Evolutionary conservation across 2,113 vertebrate genomes (phyloP).

Genomic region (Caranx melampygus): DNA sequence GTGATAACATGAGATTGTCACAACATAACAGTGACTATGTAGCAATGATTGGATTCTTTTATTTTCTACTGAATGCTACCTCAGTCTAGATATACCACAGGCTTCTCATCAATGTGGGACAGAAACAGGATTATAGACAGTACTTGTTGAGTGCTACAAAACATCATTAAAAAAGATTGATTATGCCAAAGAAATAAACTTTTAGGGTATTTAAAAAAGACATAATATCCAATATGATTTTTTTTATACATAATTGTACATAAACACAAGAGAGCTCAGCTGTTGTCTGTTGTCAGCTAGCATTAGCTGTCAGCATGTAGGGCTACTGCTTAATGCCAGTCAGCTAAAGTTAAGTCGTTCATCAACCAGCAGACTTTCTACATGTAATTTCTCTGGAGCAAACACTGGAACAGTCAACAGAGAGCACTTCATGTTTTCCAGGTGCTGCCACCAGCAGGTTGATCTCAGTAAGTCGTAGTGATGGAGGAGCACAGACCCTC

Average conservation of each 20-base stretch:
- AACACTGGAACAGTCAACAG: too few relatives aligned
- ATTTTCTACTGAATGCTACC: conserved; percentile 7
- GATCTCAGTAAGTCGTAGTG: background rate
- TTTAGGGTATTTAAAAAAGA: background rate
- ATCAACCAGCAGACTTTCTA: too few relatives aligned
- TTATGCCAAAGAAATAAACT: background rate
- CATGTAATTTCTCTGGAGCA: too few relatives aligned
- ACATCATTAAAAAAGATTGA: background rate
- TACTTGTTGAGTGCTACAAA: background rate
- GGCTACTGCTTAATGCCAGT: too few relatives aligned
- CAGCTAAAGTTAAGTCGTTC: too few relatives aligned
- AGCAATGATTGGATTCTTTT: conserved; percentile 4
- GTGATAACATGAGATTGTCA: conserved; percentile 9
- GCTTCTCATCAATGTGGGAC: background rate
- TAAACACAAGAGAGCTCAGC: background rate
- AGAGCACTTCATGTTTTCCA: too few relatives aligned
- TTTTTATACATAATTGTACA: background rate
- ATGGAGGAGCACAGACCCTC: background rate
- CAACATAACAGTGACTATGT: background rate
- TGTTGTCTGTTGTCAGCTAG: background rate
- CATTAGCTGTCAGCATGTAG: too few relatives aligned
- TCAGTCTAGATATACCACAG: background rate
- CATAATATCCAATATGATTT: too few relatives aligned
- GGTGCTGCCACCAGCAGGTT: background rate
- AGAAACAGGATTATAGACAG: background rate